Conservation (phyloP, 2,888 invertebrate species). For the Myopa testacea region DNA sequence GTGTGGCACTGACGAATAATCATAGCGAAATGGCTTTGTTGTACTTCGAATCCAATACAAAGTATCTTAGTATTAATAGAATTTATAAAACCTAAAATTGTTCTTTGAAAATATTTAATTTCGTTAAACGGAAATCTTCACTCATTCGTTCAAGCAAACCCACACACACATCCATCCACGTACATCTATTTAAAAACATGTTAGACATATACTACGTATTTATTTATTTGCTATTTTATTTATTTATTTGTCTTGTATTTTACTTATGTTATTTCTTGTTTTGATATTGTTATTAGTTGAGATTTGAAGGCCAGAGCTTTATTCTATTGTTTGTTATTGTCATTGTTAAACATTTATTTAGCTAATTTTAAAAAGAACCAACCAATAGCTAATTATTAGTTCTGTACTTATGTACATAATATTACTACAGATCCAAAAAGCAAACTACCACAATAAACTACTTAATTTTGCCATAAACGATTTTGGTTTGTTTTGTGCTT, state of each 20-base stretch:
- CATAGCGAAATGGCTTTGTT: no score
- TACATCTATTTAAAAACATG: not conserved
- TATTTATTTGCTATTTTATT: not conserved
- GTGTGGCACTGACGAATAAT: no score
- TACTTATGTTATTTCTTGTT: not conserved
- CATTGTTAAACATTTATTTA: constrained; percentile 34
- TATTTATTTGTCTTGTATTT: constrained; percentile 8
- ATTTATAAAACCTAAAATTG: no score
- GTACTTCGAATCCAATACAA: no score
- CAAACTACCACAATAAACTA: constrained; percentile 32
- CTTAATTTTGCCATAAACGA: constrained; percentile 30
- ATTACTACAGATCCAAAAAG: constrained; percentile 31
- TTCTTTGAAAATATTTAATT: no score
- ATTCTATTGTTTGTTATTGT: constrained; percentile 25
- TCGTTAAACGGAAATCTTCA: not conserved
- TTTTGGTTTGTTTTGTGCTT: not conserved
- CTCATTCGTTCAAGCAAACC: not conserved
- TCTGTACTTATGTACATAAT: constrained; percentile 19
- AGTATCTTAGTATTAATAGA: no score
- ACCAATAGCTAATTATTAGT: constrained; percentile 15
- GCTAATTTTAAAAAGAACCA: constrained; percentile 28
- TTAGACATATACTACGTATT: not conserved
- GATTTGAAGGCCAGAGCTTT: constrained; percentile 13
- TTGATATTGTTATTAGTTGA: constrained; percentile 27
- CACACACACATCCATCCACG: no score